These are phyloP conservation scores for Agrochola lota DNA, from an alignment of 2,888 invertebrate genomes.

Conservation along the genomic window DNA sequence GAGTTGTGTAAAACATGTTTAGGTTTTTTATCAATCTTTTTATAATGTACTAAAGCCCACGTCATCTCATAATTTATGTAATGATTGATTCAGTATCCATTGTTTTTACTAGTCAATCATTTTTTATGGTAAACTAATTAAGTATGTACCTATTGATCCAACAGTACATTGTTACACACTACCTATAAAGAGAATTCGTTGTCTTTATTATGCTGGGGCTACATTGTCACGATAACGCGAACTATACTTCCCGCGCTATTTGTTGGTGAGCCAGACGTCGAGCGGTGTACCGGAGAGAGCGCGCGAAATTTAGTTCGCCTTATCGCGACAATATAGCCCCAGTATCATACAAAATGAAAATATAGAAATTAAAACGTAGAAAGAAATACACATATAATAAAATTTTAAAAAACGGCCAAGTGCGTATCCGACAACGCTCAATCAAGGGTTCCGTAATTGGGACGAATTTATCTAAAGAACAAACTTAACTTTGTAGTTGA, in stretches of 20 bases:
- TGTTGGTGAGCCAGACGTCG: too few species aligned
- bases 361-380: neutral
- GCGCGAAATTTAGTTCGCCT: too few species aligned
- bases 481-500: too few species aligned
- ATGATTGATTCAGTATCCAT: constrained; percentile 5
- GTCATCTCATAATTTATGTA: constrained; percentile 8
- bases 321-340: too few species aligned
- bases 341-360: neutral
- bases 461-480: too few species aligned
- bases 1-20: constrained; percentile 38
- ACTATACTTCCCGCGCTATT: too few species aligned
- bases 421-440: too few species aligned
- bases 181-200: neutral
- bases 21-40: constrained; percentile 26
- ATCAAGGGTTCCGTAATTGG: too few species aligned
- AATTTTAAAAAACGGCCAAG: too few species aligned
- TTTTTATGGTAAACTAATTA: neutral
- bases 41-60: constrained; percentile 5
- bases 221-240: too few species aligned
- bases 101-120: neutral
- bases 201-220: neutral
- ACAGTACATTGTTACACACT: neutral
- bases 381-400: neutral
- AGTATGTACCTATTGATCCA: neutral
- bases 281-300: too few species aligned